A percentile compares a stretch with the other conserved stretches of the same genome.
Conservation (phyloP, 64 coral and sea anemone genomes). For the Actinia equina region DNA sequence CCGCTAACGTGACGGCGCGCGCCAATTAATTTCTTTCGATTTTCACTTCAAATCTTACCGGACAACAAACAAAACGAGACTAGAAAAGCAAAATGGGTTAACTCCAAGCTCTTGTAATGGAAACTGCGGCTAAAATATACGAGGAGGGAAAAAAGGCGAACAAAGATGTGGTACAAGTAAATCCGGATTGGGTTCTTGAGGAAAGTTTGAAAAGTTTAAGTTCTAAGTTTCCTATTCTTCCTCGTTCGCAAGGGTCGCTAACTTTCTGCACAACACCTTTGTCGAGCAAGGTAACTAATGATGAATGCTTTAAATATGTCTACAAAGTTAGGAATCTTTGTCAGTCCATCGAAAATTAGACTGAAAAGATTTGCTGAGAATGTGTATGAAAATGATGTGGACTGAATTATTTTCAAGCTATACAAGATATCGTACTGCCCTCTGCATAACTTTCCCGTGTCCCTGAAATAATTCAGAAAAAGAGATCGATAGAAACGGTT, state of each 20-base stretch:
- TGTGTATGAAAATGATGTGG: too few relatives aligned
- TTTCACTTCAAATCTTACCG: constrained; percentile 2
- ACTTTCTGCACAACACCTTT: constrained; percentile 72
- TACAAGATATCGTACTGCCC: too few relatives aligned
- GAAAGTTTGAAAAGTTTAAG: constrained; percentile 80
- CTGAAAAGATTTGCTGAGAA: too few relatives aligned
- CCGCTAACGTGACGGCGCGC: neutral
- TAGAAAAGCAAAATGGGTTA: neutral
- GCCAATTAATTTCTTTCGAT: neutral
- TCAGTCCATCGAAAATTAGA: neutral
- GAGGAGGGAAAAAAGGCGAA: constrained; percentile 2
- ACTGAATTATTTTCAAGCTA: too few relatives aligned
- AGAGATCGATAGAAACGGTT: too few relatives aligned
- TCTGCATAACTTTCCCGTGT: too few relatives aligned
- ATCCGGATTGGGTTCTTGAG: constrained; percentile 58
- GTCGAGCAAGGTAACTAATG: constrained; percentile 57
- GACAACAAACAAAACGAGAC: neutral
- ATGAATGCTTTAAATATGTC: neutral
- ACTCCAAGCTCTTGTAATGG: neutral
- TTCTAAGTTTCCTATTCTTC: constrained; percentile 80
- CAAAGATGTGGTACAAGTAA: constrained; percentile 41
- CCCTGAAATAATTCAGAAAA: too few relatives aligned
- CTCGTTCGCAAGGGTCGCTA: constrained; percentile 63
- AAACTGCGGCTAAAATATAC: constrained; percentile 38
- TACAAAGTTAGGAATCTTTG: too few relatives aligned